Evolutionary conservation across 2,797 vertebrate genomes (phyloP), one percentile per base, ranked within the genome.

Genomic region (Margarornis squamiger): DNA sequence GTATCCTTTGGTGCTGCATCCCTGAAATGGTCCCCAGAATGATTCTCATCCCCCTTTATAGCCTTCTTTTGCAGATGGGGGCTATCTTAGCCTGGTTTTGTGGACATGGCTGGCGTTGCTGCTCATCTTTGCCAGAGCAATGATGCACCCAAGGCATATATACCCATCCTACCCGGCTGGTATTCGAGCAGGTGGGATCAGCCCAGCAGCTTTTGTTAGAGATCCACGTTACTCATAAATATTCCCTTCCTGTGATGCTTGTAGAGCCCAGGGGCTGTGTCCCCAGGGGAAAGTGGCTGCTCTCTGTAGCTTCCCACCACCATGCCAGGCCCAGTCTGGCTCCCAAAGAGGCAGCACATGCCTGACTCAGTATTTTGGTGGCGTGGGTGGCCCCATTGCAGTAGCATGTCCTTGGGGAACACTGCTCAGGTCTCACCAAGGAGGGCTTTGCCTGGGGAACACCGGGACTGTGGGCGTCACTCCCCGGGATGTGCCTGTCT

Each of bases 251-350:
- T 8, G 19, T 1, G 24, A 39, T 51, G 72, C 72, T 32, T 55
- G 48, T 8, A 38, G 67, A 63, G 71, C 58, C 67, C 63, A 15
- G 17, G 88, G 57, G 72, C 68, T 0, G 2, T 24, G 48, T 77
- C 76, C 83, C 0, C 0, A 19, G 52, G 85, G n/a, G 14, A 67
- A 77, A 86, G 86, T 2, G 4, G 79, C 30, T 67, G 17, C 84
- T 66, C 68, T 8, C 26, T 2, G 2, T 1, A 15, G 18, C 45
- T 14, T 36, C 41, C 27, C 0, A 0, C 5, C 3, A 0, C 20
- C 0, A 1, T n/a, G 65, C 81, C 0, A 0, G 74, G 62, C 71
- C 36, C 88, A 75, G 78, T 3, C 36, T 4, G 62, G 84, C 27
- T 52, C 55, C 59, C 48, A 8, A 66, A 0, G 8, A 59, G 54